Percentiles rank a stretch among this genome's conserved stretches.
These are phyloP conservation scores for Eupelmus urozonus DNA, from an alignment of 2,888 invertebrate genomes.

Conservation along the genomic window DNA sequence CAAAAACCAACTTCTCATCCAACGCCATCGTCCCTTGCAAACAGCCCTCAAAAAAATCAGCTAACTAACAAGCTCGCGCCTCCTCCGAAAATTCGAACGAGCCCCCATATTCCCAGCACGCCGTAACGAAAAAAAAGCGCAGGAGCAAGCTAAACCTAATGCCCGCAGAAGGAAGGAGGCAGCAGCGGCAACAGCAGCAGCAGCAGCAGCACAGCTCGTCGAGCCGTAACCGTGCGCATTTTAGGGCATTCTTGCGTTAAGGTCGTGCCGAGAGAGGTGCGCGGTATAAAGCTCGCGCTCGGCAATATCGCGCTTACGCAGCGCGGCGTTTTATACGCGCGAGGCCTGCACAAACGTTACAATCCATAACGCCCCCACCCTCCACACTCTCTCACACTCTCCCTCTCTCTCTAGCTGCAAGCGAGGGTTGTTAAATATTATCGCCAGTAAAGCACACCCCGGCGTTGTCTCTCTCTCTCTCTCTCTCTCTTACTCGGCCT, in stretches of 20 bases:
- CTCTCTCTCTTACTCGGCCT: background rate
- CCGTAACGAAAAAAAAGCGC: background rate
- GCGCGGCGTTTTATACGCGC: background rate
- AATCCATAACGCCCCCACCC: slow-evolving; percentile 47
- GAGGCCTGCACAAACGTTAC: slow-evolving; percentile 29
- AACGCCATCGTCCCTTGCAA: too few relatives aligned
- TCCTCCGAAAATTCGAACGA: background rate
- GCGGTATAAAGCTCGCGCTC: background rate
- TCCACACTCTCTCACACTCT: background rate
- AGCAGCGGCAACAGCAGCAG: background rate
- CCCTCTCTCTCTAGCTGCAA: background rate
- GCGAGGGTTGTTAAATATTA: slow-evolving; percentile 53
- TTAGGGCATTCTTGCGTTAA: background rate
- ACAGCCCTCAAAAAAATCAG: too few relatives aligned
- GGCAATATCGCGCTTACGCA: slow-evolving; percentile 18
- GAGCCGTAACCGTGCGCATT: slow-evolving; percentile 17
- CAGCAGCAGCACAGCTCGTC: background rate
- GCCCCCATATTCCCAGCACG: background rate
- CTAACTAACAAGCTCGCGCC: too few relatives aligned
- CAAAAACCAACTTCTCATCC: too few relatives aligned
- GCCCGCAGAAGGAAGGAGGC: background rate
- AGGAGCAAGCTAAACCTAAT: slow-evolving; percentile 5
- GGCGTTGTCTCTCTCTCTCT: slow-evolving; percentile 1
- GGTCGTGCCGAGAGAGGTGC: background rate
- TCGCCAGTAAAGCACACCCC: slow-evolving; percentile 38